These are phyloP conservation scores for Electrona antarctica DNA, from an alignment of 2,113 vertebrate species.

Conservation along the genomic window DNA sequence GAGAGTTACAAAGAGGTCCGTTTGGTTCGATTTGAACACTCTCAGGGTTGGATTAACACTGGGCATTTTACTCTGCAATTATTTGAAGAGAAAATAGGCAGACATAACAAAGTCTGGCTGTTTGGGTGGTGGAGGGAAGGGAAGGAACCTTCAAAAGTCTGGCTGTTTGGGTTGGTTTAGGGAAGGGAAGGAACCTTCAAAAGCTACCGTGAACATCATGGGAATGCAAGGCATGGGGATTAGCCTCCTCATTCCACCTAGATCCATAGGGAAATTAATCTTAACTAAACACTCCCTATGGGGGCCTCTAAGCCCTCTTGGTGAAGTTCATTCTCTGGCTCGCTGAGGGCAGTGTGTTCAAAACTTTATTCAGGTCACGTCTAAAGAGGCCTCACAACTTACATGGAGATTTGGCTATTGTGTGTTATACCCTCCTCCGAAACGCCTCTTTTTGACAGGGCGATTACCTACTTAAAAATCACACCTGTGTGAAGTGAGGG, in stretches of 20 bases:
- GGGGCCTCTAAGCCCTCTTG: slow-evolving; percentile 2
- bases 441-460: neutral
- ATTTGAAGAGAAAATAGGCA: slow-evolving; percentile 46
- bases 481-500: no score
- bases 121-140: neutral
- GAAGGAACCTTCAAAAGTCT: slow-evolving; percentile 13
- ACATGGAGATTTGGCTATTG: neutral
- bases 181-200: slow-evolving; percentile 3
- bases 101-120: slow-evolving; percentile 10
- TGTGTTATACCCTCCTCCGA: neutral
- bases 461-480: neutral
- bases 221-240: slow-evolving; percentile 37
- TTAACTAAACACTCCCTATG: slow-evolving; percentile 42
- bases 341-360: neutral
- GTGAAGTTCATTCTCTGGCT: neutral
- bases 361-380: neutral
- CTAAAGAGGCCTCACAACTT: no score
- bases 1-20: neutral
- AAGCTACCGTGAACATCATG: slow-evolving; percentile 40
- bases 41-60: no score
- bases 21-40: no score
- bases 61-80: neutral
- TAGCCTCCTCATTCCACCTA: slow-evolving; percentile 46
- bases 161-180: no score
- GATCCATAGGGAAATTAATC: slow-evolving; percentile 54